Base-by-base conservation (phyloP, 2,888 invertebrate species). In the Tipula lateralis region DNA sequence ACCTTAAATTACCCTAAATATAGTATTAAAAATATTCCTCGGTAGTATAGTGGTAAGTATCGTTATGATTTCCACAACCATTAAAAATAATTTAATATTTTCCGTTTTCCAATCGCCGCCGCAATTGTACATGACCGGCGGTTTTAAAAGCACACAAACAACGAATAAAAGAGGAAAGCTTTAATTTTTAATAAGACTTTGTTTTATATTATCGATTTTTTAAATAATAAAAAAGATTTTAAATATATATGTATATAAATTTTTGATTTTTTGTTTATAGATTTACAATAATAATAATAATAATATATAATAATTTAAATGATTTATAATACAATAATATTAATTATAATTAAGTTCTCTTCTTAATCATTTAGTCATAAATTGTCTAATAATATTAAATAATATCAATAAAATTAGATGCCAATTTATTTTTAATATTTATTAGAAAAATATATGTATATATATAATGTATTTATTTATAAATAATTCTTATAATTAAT, bases 341-440 rank as follows among this genome's bases (percentile, higher is more conserved):
- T 3, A 44, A 44, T 44, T 16, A 44, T 16, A 16, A 16, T 44
- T 66, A 66, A 66, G 66, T 66, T 66, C 24, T 66, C n/a, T 39
- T 32, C n/a, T n/a, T 44, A 44, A 44, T 44, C 24, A 44, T n/a
- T 4, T 44, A 44, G 24, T 66, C 19, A 66, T 66, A 66, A 24
- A 66, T 66, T 66, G 66, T 66, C 66, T 66, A 66, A 66, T 66
- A 66, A 12, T 66, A 66, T n/a, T n/a, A n/a, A n/a, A n/a, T 66
- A 66, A 66, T 66, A 66, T 66, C 66, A 66, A 66, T 66, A 66
- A 9, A 66, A 24, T 66, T 66, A 66, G 66, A 66, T 66, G 66
- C 66, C 66, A 66, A 66, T 66, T 66, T 24, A 66, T 66, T 24
- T 66, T 24, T 66, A 66, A 66, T 66, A 66, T 66, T 66, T 66